Evolutionary conservation across 2,113 vertebrate species (phyloP).

Genomic region (Semnornis frantzii): DNA sequence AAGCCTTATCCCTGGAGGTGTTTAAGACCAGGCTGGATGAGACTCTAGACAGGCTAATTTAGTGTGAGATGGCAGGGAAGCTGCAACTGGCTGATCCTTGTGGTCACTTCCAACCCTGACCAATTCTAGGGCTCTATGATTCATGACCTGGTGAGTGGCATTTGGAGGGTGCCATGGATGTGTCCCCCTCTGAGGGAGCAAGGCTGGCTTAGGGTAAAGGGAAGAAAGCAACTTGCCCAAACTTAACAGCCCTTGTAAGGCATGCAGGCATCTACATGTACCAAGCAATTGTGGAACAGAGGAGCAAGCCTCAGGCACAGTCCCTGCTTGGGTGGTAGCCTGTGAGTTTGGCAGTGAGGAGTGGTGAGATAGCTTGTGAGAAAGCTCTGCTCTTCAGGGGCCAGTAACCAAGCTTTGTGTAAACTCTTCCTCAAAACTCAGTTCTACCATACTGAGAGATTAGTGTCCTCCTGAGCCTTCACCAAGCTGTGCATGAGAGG

Average conservation of each 20-base stretch:
- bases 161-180: background rate
- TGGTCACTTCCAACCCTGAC: too few species aligned
- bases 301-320: conserved; percentile 8
- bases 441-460: background rate
- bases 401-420: background rate
- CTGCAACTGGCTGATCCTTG: too few species aligned
- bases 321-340: background rate
- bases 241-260: background rate
- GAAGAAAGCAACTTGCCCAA: background rate
- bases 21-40: too few species aligned
- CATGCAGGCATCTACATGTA: background rate
- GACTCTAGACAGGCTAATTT: too few species aligned
- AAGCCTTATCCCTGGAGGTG: too few species aligned
- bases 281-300: background rate
- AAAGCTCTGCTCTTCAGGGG: background rate
- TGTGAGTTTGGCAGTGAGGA: conserved; percentile 2
- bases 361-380: background rate
- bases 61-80: too few species aligned
- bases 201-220: background rate
- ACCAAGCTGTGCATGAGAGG: background rate
- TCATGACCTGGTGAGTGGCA: background rate
- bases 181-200: background rate
- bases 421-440: conserved; percentile 2
- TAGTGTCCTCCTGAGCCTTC: background rate
- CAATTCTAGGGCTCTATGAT: too few species aligned